Conservation (phyloP, 2,113 vertebrate species). For the Pholis gunnellus region DNA sequence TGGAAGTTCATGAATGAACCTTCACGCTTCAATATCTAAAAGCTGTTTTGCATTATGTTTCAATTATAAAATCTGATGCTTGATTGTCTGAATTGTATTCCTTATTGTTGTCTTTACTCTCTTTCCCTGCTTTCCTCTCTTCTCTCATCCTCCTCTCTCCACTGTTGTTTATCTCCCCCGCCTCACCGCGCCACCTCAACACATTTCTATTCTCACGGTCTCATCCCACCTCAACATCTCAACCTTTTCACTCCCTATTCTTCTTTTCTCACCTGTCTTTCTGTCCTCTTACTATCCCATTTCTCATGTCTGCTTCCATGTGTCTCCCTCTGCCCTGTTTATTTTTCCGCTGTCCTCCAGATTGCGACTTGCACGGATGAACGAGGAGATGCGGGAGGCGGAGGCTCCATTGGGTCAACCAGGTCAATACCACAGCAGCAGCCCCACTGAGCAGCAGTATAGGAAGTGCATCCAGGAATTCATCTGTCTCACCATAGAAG, state of each 20-base stretch:
- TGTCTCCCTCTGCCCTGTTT: background rate
- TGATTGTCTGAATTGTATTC: background rate
- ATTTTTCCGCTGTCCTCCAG: conserved; percentile 71
- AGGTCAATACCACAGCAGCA: conserved; percentile 97
- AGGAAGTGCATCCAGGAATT: conserved; percentile 98
- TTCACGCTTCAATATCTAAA: background rate
- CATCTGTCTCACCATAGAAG: conserved; percentile 90
- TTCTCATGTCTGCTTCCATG: background rate
- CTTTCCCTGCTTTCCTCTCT: background rate
- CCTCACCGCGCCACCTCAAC: background rate
- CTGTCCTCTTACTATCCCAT: background rate
- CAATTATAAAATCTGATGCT: background rate
- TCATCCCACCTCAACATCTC: background rate
- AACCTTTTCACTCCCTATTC: background rate
- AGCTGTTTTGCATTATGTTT: background rate
- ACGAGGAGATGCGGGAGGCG: conserved; percentile 98
- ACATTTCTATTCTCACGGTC: background rate
- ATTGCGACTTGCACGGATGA: conserved; percentile 97
- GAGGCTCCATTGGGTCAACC: conserved; percentile 95
- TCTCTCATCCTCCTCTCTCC: background rate
- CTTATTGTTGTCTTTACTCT: conserved; percentile 8
- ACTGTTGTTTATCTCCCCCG: background rate
- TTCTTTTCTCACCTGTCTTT: background rate
- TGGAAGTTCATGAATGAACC: background rate
- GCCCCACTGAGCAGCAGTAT: conserved; percentile 97